phyloP scores from a whole-genome alignment of 2,797 vertebrate species.

The Tapirus indicus region DNA sequence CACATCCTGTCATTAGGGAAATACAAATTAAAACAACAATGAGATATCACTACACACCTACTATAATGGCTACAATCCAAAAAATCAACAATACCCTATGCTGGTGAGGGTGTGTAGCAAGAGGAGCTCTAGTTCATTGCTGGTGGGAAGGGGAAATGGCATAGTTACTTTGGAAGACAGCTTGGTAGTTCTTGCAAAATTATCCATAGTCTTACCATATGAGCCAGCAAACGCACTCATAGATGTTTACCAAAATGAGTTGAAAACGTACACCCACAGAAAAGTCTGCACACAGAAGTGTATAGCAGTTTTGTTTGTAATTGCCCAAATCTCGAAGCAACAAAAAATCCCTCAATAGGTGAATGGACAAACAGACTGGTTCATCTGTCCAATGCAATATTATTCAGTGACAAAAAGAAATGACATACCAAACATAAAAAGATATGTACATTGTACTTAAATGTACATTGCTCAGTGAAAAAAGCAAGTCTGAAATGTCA shows the following conservation, averaged over 20 bases:
- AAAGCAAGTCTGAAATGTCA: not conserved
- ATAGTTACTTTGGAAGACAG: not conserved
- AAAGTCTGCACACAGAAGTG: not conserved
- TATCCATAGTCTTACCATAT: not conserved
- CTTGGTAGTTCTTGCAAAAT: not conserved
- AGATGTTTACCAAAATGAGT: not conserved
- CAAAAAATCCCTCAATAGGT: not conserved
- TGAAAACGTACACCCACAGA: not conserved
- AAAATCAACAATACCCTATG: not conserved
- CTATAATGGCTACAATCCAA: not conserved
- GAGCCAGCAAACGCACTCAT: not conserved
- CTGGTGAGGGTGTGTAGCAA: not conserved
- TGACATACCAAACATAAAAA: not conserved
- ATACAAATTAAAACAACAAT: not conserved
- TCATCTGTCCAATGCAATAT: not conserved
- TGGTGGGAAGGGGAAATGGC: not conserved
- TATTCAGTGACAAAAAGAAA: not conserved
- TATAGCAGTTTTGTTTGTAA: not conserved
- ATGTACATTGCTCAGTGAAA: not conserved
- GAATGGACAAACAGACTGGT: not conserved
- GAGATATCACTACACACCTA: not conserved
- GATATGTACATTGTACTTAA: not conserved
- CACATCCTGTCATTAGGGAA: not conserved
- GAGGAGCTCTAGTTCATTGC: not conserved
- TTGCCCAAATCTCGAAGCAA: not conserved